A percentile compares a stretch with the other conserved stretches of the same genome.
phyloP scores from a whole-genome alignment of 2,888 invertebrate species.

The Nymphalis c-album region DNA sequence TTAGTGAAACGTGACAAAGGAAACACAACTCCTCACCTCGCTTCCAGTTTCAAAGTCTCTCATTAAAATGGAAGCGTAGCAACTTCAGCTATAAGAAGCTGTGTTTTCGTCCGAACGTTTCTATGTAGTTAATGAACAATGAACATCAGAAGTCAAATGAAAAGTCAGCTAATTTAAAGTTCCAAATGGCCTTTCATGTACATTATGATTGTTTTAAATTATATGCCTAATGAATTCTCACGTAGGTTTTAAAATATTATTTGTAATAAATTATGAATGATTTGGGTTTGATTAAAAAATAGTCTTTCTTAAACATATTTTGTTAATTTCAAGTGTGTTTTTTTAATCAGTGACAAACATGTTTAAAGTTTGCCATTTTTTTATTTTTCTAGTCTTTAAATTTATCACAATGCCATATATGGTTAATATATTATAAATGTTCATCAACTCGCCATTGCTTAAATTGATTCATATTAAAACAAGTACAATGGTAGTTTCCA shows the following conservation, averaged over 20 bases:
- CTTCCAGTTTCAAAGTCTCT: slow-evolving; percentile 55
- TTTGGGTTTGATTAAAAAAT: no score
- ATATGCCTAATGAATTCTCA: slow-evolving; percentile 2
- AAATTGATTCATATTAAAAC: no score
- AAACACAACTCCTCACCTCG: slow-evolving; percentile 51
- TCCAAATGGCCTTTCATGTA: slow-evolving; percentile 8
- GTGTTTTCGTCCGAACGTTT: slow-evolving; percentile 27
- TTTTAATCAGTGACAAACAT: no score
- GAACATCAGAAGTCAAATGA: slow-evolving; percentile 21
- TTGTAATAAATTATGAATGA: no score
- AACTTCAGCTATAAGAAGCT: slow-evolving; percentile 31
- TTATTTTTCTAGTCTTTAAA: no score
- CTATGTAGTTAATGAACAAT: slow-evolving; percentile 35
- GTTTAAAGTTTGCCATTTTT: no score
- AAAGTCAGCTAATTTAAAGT: slow-evolving; percentile 32
- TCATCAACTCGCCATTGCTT: no score
- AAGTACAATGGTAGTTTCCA: no score
- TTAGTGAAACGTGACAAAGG: slow-evolving; percentile 67
- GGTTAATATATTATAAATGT: no score
- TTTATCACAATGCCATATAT: no score
- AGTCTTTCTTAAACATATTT: no score
- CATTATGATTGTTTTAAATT: slow-evolving; percentile 9
- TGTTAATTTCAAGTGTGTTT: no score
- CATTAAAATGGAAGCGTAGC: slow-evolving; percentile 55
- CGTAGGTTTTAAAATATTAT: neutral